Base-by-base conservation (phyloP, 1,140 invertebrate species). In the Galleria mellonella region DNA sequence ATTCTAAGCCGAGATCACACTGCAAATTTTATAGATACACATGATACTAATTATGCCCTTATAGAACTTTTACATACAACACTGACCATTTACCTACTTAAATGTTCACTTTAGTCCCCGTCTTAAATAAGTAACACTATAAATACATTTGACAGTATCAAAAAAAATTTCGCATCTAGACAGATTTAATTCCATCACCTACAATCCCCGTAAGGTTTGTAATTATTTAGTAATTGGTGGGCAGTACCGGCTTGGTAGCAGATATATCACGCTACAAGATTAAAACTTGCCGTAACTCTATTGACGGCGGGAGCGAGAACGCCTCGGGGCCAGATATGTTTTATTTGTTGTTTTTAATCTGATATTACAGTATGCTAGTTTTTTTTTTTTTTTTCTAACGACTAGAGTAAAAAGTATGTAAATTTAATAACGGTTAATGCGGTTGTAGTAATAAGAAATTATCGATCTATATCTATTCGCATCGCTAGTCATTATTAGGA, bases 171-270 rank as follows among this genome's bases (percentile, higher is more conserved):
- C 30, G 30, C 30, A n/a, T 31, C 30, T 9, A n/a, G 30, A n/a
- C 32, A 33, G 5, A 12, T 37, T 9, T 15, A 37, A 9, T 6
- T 37, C 7, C 8, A 37, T 33, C 14, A 3, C 14, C n/a, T 17
- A 52, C 60, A 49, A 55, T 40, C 59, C 33, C 53, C 55, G 50
- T 57, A 55, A 72, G 62, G 43, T 67, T 69, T 69, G 71, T 78
- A 78, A 82, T 82, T 82, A 82, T 78, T 70, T 68, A 61, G 66
- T 78, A 74, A 82, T 78, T 73, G 77, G 72, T 72, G 55, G 74
- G 66, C 55, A 31, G 65, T 55, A 36, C 27, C 32, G 60, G 50
- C 57, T 65, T 65, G 58, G 76, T 78, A 78, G 74, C 74, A 52
- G 58, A 78, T 62, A 58, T 64, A 52, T 69, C 59, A 57, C 53